Conservation (phyloP, 2,113 vertebrate species). For the Phalacrocorax aristotelis region DNA sequence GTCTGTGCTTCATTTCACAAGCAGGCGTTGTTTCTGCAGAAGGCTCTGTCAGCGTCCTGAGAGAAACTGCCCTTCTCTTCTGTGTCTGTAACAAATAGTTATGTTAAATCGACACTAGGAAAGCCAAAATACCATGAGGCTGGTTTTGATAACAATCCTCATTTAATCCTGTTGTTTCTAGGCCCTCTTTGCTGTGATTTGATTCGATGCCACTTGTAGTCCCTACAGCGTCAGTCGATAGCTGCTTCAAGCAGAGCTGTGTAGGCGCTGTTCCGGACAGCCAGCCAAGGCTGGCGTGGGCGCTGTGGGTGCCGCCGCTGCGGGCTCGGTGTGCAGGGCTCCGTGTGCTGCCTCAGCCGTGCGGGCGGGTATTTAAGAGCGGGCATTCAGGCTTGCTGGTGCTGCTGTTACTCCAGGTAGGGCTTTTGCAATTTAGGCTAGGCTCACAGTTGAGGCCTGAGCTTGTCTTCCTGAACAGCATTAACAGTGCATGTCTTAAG, state of each 20-base stretch:
- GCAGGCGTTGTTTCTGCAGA: neutral
- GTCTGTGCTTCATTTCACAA: neutral
- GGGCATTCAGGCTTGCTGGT: neutral
- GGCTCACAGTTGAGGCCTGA: neutral
- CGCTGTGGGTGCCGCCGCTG: neutral
- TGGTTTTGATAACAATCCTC: neutral
- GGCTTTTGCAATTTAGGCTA: neutral
- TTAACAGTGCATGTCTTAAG: neutral
- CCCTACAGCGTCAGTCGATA: neutral
- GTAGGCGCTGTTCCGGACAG: neutral
- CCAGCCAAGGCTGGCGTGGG: too few species aligned
- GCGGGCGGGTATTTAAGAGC: too few species aligned
- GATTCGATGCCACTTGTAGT: neutral
- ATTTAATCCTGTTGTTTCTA: neutral
- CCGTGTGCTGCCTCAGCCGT: rapidly evolving
- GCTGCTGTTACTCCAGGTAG: neutral
- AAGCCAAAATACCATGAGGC: neutral
- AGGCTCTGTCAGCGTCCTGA: neutral
- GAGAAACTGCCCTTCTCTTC: neutral
- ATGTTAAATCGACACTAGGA: neutral
- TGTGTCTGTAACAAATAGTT: neutral
- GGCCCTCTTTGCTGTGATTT: neutral
- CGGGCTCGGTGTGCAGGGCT: neutral
- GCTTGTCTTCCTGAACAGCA: neutral
- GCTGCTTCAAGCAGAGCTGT: neutral